Evolutionary conservation across 1,140 invertebrate species (phyloP).

Genomic region (Branchinecta lindahli): DNA sequence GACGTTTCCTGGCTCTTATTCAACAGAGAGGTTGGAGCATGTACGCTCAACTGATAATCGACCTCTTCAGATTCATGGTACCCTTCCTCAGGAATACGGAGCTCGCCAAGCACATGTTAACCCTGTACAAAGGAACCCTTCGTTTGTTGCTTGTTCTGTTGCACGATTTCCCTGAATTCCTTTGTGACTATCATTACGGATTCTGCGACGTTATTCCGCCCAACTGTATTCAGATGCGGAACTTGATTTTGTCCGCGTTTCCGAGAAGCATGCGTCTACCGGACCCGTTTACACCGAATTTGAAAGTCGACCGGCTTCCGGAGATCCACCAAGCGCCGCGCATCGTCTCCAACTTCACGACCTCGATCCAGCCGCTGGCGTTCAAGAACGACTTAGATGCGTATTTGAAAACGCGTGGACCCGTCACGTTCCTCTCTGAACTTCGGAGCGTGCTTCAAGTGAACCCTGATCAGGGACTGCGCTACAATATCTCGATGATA

Average conservation of each 20-base stretch:
- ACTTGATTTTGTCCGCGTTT: constrained; percentile 92
- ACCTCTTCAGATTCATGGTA: constrained; percentile 89
- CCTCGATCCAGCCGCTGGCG: constrained; percentile 64
- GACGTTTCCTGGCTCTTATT: constrained; percentile 75
- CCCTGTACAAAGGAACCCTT: constrained; percentile 89
- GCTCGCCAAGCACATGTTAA: constrained; percentile 75
- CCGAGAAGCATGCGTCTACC: constrained; percentile 93
- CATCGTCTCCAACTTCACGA: constrained; percentile 73
- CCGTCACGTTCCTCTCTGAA: constrained; percentile 88
- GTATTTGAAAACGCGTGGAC: constrained; percentile 82
- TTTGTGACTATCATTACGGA: constrained; percentile 98
- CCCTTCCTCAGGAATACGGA: constrained; percentile 95
- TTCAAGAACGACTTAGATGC: constrained; percentile 94
- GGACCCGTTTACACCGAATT: constrained; percentile 92
- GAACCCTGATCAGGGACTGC: constrained; percentile 64
- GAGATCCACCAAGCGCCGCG: constrained; percentile 67
- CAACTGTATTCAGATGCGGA: constrained; percentile 96
- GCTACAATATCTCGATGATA: constrained; percentile 90
- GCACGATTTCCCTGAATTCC: constrained; percentile 97
- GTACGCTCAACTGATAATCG: constrained; percentile 79
- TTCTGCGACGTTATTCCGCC: constrained; percentile 98
- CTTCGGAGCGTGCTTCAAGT: constrained; percentile 75
- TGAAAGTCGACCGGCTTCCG: constrained; percentile 87
- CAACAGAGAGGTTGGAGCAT: constrained; percentile 62
- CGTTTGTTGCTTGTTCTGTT: constrained; percentile 86